Conservation (phyloP, 1,140 invertebrate genomes). For the Batillaria attramentaria region DNA sequence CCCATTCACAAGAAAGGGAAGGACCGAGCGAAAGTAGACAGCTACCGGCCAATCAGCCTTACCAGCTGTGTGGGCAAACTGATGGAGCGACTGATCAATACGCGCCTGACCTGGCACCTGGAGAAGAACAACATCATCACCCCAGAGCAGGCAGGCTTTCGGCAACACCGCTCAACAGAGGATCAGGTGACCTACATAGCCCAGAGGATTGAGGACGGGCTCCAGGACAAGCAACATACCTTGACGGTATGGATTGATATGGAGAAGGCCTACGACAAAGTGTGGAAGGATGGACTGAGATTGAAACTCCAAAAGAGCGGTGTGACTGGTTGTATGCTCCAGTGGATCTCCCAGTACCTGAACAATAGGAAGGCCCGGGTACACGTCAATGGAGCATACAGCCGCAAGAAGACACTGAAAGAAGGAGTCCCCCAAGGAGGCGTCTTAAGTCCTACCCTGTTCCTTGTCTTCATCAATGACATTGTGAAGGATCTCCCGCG, state of each 20-base stretch:
- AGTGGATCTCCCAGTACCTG: slow-evolving; percentile 24
- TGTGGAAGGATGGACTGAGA: too few relatives aligned
- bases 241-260: neutral
- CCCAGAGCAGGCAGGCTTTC: slow-evolving; percentile 12
- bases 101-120: neutral
- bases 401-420: slow-evolving; percentile 26
- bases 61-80: slow-evolving; percentile 36
- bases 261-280: too few relatives aligned
- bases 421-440: slow-evolving; percentile 39
- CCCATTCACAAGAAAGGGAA: slow-evolving; percentile 40
- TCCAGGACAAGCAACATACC: slow-evolving; percentile 18
- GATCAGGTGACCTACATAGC: slow-evolving; percentile 34
- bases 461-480: slow-evolving; percentile 40
- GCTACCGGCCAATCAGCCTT: slow-evolving; percentile 37
- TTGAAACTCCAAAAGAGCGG: slow-evolving; percentile 9
- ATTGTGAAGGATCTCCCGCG: slow-evolving; percentile 27
- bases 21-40: slow-evolving; percentile 20
- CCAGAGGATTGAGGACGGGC: slow-evolving; percentile 33
- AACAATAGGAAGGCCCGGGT: slow-evolving; percentile 31
- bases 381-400: slow-evolving; percentile 19
- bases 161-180: slow-evolving; percentile 25
- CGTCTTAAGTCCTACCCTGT: slow-evolving; percentile 31
- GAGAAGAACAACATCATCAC: neutral
- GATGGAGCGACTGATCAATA: slow-evolving; percentile 22
- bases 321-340: slow-evolving; percentile 15